Evolutionary conservation across 2,797 vertebrate genomes (phyloP).

Genomic region (Malurus leucopterus): DNA sequence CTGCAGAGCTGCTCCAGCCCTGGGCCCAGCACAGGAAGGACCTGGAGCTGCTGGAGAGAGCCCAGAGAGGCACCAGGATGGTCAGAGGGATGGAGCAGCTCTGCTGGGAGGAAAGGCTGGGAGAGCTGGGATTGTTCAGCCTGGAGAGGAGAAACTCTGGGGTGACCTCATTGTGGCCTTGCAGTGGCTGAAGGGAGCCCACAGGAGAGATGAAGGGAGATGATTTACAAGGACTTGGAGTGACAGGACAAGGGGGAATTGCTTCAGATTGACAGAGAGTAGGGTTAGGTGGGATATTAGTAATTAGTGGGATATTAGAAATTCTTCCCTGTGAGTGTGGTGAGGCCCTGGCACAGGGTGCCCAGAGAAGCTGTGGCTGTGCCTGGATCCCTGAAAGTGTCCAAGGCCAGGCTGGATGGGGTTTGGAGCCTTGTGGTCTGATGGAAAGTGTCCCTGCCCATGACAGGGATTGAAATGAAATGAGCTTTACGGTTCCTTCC

Average conservation of each 20-base stretch:
- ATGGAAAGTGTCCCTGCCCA: neutral
- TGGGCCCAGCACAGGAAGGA: neutral
- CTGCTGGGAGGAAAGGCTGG: neutral
- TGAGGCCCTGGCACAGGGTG: neutral
- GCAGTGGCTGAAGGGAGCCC: neutral
- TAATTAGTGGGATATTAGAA: rapidly evolving
- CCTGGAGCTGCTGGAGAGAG: neutral
- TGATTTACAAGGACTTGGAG: neutral
- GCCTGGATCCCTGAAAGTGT: neutral
- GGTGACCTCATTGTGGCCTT: rapidly evolving
- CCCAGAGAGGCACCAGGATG: neutral
- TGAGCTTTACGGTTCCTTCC: neutral
- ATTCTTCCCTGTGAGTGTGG: rapidly evolving
- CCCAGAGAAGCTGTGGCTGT: neutral
- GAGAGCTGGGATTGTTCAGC: neutral
- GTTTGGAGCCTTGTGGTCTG: rapidly evolving
- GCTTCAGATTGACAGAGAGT: neutral
- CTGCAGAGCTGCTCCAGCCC: neutral
- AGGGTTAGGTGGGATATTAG: rapidly evolving
- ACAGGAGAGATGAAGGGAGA: neutral
- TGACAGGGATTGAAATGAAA: neutral
- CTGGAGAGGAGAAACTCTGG: neutral
- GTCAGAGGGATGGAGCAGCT: neutral
- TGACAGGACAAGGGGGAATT: neutral
- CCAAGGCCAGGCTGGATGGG: rapidly evolving